phyloP scores from a whole-genome alignment of 2,113 vertebrate species.

The Sceloporus tristichus region DNA sequence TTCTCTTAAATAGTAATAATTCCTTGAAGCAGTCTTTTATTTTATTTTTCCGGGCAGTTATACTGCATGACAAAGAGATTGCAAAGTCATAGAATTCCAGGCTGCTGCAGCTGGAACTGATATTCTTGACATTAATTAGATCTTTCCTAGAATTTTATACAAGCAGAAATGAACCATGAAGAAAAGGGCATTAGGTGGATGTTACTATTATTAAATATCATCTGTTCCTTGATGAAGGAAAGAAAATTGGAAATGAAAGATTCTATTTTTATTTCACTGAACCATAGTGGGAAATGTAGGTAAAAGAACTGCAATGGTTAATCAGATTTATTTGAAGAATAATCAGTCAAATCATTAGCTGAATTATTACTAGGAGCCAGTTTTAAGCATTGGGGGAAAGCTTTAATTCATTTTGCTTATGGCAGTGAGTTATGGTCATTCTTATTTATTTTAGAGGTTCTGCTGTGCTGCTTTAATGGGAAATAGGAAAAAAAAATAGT shows the following conservation, averaged over 20 bases:
- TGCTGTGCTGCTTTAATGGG: neutral
- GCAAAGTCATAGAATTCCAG: slow-evolving; percentile 44
- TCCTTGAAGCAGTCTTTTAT: neutral
- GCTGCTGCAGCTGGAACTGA: slow-evolving; percentile 47
- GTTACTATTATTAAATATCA: slow-evolving; percentile 1
- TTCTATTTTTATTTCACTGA: slow-evolving; percentile 36
- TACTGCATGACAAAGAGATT: slow-evolving; percentile 26
- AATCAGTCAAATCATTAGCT: neutral
- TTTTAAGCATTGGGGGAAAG: slow-evolving; percentile 1
- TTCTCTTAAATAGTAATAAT: neutral
- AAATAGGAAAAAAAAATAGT: neutral
- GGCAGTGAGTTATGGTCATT: neutral
- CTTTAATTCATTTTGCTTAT: neutral
- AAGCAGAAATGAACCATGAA: slow-evolving; percentile 49
- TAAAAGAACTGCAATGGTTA: neutral
- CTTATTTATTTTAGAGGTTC: neutral
- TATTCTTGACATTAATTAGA: slow-evolving; percentile 56
- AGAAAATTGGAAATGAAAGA: slow-evolving; percentile 20
- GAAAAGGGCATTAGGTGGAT: slow-evolving; percentile 1
- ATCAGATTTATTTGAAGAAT: neutral
- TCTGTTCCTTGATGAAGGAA: slow-evolving; percentile 39
- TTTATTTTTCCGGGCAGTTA: slow-evolving; percentile 43
- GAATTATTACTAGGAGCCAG: neutral
- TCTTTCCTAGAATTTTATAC: slow-evolving; percentile 44
- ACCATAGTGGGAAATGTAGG: neutral